Evolutionary conservation across 2,888 invertebrate genomes (phyloP), one percentile per base, ranked within the genome.

Genomic region (Stratiomys singularior): DNA sequence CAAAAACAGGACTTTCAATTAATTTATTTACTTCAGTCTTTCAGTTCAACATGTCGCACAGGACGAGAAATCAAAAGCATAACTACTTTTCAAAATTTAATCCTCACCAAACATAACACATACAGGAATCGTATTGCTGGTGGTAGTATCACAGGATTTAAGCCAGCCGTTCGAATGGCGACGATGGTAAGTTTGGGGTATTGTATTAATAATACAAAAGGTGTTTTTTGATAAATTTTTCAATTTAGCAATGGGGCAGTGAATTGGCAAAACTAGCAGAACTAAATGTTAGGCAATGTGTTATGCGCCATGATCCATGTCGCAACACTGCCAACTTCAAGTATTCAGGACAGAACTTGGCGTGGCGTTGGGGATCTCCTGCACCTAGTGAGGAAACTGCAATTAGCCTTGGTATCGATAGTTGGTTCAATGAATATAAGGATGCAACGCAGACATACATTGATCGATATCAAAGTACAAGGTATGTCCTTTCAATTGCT

Each of bases 281-380:
- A 37, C 25, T 66, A 15, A 78, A 78, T 52, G 74, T 74, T 18
- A 64, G 37, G 56, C 74, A 78, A 66, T 78, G 78, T 37, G 58
- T 23, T 1, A 44, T 76, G 74, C 23, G 64, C 46, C 78, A 78
- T 52, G 78, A 78, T 25, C 27, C 21, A 11, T 78, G 78, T 44
- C 74, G 74, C 21, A 78, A 76, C 58, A 78, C 78, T 0, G 74
- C 66, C 18, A 21, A 28, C 13, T 78, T 78, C 52, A 27, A 18
- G 5, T 76, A 28, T 56, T 74, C 76, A 13, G 78, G 78, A 18
- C 78, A 78, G 37, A 78, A 78, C 46, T 76, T 78, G 46, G 78
- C 77, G 0, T 64, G 46, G 44, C 46, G 52, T 1, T 52, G 52
- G 63, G 66, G 64, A 13, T 28, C 1, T 1, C 64, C 76, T 27